Evolutionary conservation across 2,113 vertebrate genomes (phyloP), one percentile per base, ranked within the genome.

Genomic region (Brienomyrus brachyistius): DNA sequence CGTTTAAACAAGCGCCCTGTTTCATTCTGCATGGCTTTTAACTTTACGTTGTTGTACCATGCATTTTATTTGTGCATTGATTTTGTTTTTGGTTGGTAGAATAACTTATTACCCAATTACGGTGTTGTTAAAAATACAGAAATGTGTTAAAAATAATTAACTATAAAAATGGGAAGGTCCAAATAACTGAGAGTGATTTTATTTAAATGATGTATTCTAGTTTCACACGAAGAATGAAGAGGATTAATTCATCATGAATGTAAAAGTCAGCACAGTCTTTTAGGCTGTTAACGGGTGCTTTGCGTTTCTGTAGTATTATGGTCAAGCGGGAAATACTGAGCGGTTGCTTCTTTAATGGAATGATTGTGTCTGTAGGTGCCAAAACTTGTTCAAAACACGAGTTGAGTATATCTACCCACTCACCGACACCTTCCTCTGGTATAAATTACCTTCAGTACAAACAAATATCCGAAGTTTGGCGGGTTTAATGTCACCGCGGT

Each of bases 1-100:
- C 56, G n/a, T 48, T 27, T 93, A 56, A 56, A 56, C 95, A 93
- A 93, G 93, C 93, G 91, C 35, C 40, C 40, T 17, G 74, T 43
- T 40, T 43, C 88, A 84, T 48, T 10, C 19, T 48, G 40, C 40
- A 40, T 40, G 45, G 45, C 40, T 47, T 11, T 21, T 47, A 3
- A 19, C 70, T 5, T 80, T 80, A 35, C 82, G n/a, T 43, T 48
- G 47, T n/a, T n/a, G 47, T n/a, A 84, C 40, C 8, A 23, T 84
- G 82, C 45, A 84, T 13, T 84, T 84, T 23, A 84, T 48, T 48
- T 45, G 9, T 48, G 45, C 21, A 47, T 84, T 84, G 17, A 10
- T 45, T 82, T 35, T 45, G 45, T 35, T 21, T 45, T 47, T 84
- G 82, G 2, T 10, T 13, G 45, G 3, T 15, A 13, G 21, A 45